Evolutionary conservation across 2,797 vertebrate species (phyloP).

Genomic region (Coregonus ussuriensis): DNA sequence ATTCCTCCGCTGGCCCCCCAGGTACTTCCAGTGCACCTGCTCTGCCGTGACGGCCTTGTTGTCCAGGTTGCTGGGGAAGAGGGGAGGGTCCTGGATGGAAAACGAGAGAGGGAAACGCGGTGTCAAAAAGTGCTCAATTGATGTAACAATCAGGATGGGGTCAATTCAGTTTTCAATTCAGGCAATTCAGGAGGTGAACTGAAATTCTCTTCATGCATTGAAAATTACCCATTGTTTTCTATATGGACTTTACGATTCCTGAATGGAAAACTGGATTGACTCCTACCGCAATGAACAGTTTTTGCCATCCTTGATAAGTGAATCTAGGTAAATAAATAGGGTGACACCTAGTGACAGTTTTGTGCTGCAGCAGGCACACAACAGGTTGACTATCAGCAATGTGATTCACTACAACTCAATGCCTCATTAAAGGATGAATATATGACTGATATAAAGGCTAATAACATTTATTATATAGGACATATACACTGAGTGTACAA

Average conservation of each 20-base stretch:
- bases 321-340: background rate
- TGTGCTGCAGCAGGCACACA: background rate
- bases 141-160: too few species aligned
- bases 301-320: background rate
- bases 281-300: background rate
- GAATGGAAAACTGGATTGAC: background rate
- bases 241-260: background rate
- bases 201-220: too few species aligned
- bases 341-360: background rate
- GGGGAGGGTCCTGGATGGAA: too few species aligned
- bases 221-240: too few species aligned
- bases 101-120: too few species aligned
- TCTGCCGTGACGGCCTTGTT: too few species aligned
- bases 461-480: background rate
- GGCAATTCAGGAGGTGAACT: too few species aligned
- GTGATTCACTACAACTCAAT: background rate
- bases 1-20: too few species aligned
- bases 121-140: too few species aligned
- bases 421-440: background rate
- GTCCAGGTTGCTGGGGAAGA: too few species aligned
- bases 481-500: background rate
- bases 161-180: too few species aligned
- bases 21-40: too few species aligned
- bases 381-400: background rate
- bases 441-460: background rate